Evolutionary conservation across 2,797 vertebrate species (phyloP), one percentile per base, ranked within the genome.

Genomic region (Betta splendens): DNA sequence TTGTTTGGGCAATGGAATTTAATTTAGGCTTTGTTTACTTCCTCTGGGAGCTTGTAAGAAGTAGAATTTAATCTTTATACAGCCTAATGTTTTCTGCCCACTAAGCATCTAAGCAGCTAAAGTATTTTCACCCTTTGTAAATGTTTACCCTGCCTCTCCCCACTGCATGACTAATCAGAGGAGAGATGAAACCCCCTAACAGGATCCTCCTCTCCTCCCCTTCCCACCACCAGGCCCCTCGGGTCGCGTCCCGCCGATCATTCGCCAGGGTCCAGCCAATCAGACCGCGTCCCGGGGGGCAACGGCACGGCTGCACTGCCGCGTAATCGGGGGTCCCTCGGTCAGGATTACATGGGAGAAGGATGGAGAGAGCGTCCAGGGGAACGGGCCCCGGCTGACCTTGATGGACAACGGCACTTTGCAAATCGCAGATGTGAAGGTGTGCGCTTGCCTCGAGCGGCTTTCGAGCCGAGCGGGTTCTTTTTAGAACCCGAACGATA

Each of bases 351-450:
- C 80, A 1, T 98, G 96, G 97, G 92, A 94, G 86, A 98, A 95
- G 79, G 94, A 97, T 0, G 93, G 94, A 46, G 90, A 90, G 36
- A 85, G 76, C 76, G 83, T 98, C 64, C 84, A 87, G 68, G 91
- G 82, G 62, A 90, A 87, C 43, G 89, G 92, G 63, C 83, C 89
- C 32, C 92, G 89, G 3, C 21, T 94, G 85, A 94, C 70, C 75
- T 84, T 96, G 54, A 91, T 96, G 90, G 94, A 95, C 82, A 96
- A 96, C 0, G 94, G 96, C 76, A 97, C 94, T 17, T 85, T 99
- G 77, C 90, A 94, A 90, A 94, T 98, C 75, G 79, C 61, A 49
- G 65, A 67, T 10, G 53, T 96, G 54, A 92, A 94, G 94, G 97
- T 98, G 89, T 65, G 87, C 60, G 53, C 66, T 28, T 44, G 44